Conservation (phyloP, 2,888 invertebrate species). For the Nudaria mundana region DNA sequence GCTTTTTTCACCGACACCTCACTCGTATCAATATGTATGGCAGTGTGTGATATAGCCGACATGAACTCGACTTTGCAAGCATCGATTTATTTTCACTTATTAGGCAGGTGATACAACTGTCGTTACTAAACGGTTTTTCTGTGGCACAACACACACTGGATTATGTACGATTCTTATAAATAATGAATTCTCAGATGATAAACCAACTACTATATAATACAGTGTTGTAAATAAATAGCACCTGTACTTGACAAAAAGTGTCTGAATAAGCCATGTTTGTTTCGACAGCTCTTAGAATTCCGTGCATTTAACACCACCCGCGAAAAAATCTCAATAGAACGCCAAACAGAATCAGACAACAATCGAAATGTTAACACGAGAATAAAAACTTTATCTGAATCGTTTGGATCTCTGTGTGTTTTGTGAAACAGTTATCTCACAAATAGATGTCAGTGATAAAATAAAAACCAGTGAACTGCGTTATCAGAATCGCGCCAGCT, state of each 20-base stretch:
- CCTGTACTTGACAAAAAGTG: conserved; percentile 25
- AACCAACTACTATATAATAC: not conserved
- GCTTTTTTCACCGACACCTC: conserved; percentile 76
- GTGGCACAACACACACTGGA: conserved; percentile 2
- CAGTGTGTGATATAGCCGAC: conserved; percentile 63
- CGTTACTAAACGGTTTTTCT: conserved; percentile 6
- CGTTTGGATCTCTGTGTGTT: conserved; percentile 22
- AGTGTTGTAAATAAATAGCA: conserved; percentile 10
- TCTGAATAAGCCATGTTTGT: conserved; percentile 30
- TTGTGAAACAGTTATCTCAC: conserved; percentile 13
- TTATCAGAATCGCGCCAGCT: too few species aligned
- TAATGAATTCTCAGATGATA: not conserved
- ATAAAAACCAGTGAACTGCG: not conserved
- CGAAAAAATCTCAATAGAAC: conserved; percentile 48
- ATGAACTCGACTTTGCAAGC: conserved; percentile 21
- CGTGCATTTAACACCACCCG: conserved; percentile 52
- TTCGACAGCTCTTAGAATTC: conserved; percentile 50
- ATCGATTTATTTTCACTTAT: conserved; percentile 28
- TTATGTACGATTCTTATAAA: not conserved
- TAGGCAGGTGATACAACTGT: conserved; percentile 5
- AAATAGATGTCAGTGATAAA: conserved; percentile 1
- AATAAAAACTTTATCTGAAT: conserved; percentile 42
- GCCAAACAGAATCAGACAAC: conserved; percentile 57
- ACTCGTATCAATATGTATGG: conserved; percentile 74
- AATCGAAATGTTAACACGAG: conserved; percentile 68